phyloP scores from a whole-genome alignment of 2,888 invertebrate genomes.

The Folsomia manolachei region DNA sequence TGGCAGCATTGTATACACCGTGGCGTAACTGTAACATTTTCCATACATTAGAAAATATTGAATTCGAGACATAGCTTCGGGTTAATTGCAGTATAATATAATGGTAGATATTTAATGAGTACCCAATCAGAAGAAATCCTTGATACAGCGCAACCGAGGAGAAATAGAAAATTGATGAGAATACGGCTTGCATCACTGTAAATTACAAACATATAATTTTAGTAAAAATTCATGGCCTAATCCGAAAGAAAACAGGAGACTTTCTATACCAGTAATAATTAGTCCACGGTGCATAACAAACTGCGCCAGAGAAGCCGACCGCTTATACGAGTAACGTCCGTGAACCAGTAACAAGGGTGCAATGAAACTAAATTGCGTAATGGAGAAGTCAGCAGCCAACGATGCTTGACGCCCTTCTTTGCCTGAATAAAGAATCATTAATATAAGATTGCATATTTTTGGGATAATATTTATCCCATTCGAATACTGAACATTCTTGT shows the following conservation, averaged over 20 bases:
- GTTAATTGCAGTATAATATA: conserved; percentile 31
- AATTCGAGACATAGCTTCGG: too few species aligned
- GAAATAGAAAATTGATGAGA: conserved; percentile 98
- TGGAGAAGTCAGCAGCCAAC: conserved; percentile 95
- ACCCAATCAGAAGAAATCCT: conserved; percentile 97
- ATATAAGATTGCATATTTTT: neutral
- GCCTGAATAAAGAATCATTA: conserved; percentile 27
- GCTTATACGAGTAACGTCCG: conserved; percentile 86
- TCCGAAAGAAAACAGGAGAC: too few species aligned
- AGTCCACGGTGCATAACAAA: conserved; percentile 98
- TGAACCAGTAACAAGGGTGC: conserved; percentile 83
- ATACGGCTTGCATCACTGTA: conserved; percentile 98
- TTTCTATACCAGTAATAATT: conserved; percentile 95
- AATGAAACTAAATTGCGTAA: conserved; percentile 82
- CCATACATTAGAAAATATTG: conserved; percentile 29
- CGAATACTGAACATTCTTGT: too few species aligned
- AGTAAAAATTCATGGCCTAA: too few species aligned
- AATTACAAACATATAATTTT: too few species aligned
- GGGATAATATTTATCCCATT: conserved; percentile 32
- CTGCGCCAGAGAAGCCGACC: conserved; percentile 95
- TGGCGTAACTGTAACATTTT: conserved; percentile 69
- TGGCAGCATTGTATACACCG: conserved; percentile 97
- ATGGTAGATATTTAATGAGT: conserved; percentile 48
- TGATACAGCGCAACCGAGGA: conserved; percentile 97
- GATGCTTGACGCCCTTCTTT: conserved; percentile 86